A percentile compares a stretch with the other conserved stretches of the same genome.
These are phyloP conservation scores for Cephus sareptanus DNA, from an alignment of 2,888 invertebrate species.

Conservation along the genomic window DNA sequence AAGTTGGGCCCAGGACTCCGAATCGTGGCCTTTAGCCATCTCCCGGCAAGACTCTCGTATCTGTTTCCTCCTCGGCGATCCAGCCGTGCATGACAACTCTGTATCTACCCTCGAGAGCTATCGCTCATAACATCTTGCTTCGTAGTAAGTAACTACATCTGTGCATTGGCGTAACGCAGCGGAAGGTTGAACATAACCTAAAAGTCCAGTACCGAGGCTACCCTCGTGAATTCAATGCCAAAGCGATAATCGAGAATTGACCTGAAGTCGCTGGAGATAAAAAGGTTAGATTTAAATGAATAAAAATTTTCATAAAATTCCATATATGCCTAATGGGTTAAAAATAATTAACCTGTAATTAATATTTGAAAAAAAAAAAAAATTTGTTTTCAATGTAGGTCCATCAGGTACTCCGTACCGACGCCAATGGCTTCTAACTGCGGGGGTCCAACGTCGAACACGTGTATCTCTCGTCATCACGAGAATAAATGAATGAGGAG, in stretches of 20 bases:
- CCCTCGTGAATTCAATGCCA: neutral
- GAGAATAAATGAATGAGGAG: slow-evolving; percentile 19
- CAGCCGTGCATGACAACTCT: slow-evolving; percentile 33
- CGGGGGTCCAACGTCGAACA: slow-evolving; percentile 14
- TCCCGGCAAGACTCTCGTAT: slow-evolving; percentile 13
- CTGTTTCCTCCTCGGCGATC: slow-evolving; percentile 20
- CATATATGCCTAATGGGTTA: neutral
- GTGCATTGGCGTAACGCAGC: neutral
- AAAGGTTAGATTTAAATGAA: neutral
- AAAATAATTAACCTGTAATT: neutral
- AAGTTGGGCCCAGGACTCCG: neutral
- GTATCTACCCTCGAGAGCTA: slow-evolving; percentile 27
- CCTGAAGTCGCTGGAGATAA: neutral
- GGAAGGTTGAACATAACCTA: neutral
- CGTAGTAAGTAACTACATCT: slow-evolving; percentile 26
- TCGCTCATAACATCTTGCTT: slow-evolving; percentile 30
- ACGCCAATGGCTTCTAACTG: slow-evolving; percentile 4
- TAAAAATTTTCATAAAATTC: neutral
- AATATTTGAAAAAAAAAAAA: neutral
- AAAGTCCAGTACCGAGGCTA: no score
- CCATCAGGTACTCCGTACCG: neutral
- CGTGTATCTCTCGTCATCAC: slow-evolving; percentile 16
- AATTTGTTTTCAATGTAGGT: no score
- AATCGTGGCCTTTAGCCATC: neutral
- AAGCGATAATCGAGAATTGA: neutral